phyloP scores from a whole-genome alignment of 2,113 vertebrate genomes.

The Erythrocercus mccallii region DNA sequence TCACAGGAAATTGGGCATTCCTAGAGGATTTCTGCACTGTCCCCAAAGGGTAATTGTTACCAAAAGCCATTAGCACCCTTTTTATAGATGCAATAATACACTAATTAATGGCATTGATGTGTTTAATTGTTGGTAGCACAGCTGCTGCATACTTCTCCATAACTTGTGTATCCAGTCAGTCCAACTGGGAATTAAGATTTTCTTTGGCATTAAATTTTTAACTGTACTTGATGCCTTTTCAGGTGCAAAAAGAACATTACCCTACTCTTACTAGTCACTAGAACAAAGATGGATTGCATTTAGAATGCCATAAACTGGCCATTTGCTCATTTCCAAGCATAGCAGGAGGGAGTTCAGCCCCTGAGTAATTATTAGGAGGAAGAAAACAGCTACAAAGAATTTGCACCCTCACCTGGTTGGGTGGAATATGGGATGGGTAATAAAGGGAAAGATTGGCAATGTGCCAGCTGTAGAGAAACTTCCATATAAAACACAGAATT shows the following conservation, averaged over 20 bases:
- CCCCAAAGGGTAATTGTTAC: not conserved
- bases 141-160: not conserved
- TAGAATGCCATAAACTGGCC: not conserved
- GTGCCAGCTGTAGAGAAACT: not conserved
- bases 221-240: not conserved
- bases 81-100: slow-evolving; percentile 24
- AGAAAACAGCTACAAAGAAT: not conserved
- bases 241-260: not conserved
- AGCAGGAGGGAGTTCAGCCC: not conserved
- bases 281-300: not conserved
- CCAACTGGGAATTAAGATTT: not conserved
- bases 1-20: slow-evolving; percentile 53
- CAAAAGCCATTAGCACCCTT: slow-evolving; percentile 37
- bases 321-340: not conserved
- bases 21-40: slow-evolving; percentile 9
- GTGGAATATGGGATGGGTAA: not conserved
- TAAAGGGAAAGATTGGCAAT: not conserved
- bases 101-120: slow-evolving; percentile 14
- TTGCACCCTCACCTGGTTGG: not conserved
- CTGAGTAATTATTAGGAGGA: not conserved
- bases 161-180: not conserved
- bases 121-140: not conserved
- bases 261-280: not conserved
- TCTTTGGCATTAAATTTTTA: not conserved
- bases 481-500: not conserved